Evolutionary conservation across 2,113 vertebrate species (phyloP).

Genomic region (Zosterops borbonicus): DNA sequence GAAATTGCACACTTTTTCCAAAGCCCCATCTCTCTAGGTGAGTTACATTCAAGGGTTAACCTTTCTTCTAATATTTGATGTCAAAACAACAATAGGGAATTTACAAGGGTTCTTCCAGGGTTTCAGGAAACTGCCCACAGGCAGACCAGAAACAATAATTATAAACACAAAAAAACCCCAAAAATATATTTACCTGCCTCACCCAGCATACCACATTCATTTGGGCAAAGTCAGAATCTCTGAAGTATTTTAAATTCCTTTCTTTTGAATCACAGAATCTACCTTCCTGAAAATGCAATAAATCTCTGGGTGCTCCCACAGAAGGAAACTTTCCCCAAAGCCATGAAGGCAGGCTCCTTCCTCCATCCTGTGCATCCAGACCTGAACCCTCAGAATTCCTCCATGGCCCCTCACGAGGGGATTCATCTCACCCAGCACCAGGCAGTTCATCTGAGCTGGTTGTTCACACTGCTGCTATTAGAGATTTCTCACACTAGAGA

Average conservation of each 20-base stretch:
- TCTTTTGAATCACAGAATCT: background rate
- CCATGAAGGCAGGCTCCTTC: background rate
- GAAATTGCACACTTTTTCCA: background rate
- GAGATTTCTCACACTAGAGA: background rate
- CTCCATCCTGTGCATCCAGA: background rate
- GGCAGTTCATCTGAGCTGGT: background rate
- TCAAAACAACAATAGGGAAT: background rate
- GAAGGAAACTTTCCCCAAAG: background rate
- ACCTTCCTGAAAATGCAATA: background rate
- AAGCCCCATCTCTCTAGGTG: background rate
- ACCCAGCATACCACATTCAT: fast-evolving
- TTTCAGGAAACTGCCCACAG: background rate
- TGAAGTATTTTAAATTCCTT: background rate
- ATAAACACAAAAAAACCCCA: fast-evolving
- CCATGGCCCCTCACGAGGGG: fast-evolving
- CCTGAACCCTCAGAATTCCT: background rate
- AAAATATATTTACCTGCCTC: background rate
- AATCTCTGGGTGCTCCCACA: background rate
- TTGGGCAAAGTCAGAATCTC: background rate
- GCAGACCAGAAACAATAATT: background rate
- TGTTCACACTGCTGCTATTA: background rate
- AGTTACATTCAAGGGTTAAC: background rate
- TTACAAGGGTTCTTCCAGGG: background rate
- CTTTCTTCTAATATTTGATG: background rate
- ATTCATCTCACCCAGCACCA: background rate